These are phyloP conservation scores for Ethmia dodecea DNA, from an alignment of 2,888 invertebrate genomes.

Conservation along the genomic window DNA sequence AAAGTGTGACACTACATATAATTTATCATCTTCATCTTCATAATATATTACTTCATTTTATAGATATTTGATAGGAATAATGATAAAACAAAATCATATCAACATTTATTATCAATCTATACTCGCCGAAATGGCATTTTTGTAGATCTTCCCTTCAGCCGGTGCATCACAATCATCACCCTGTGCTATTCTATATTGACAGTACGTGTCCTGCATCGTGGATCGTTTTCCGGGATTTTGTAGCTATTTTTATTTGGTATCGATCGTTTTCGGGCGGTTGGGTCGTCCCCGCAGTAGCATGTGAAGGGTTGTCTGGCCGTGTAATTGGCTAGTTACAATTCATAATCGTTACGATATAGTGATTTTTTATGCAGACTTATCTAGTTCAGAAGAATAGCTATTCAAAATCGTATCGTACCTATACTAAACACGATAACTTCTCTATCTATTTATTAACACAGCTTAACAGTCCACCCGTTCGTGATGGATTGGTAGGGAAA, in stretches of 20 bases:
- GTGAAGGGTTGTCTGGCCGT: conserved; percentile 68
- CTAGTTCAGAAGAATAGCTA: too few relatives aligned
- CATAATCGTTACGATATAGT: conserved; percentile 54
- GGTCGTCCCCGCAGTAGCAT: conserved; percentile 34
- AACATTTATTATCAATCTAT: conserved; percentile 62
- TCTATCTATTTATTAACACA: too few relatives aligned
- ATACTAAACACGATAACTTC: too few relatives aligned
- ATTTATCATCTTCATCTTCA: too few relatives aligned
- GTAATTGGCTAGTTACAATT: conserved; percentile 74
- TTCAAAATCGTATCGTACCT: too few relatives aligned
- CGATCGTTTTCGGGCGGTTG: conserved; percentile 43
- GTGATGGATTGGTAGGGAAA: too few relatives aligned
- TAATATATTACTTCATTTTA: too few relatives aligned
- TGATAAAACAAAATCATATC: too few relatives aligned
- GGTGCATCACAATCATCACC: conserved; percentile 73
- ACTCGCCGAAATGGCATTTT: conserved; percentile 46
- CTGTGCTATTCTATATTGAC: conserved; percentile 68
- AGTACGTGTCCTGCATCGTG: conserved; percentile 65
- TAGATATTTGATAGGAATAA: too few relatives aligned
- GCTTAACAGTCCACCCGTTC: too few relatives aligned
- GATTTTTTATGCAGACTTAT: conserved; percentile 35
- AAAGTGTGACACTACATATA: too few relatives aligned
- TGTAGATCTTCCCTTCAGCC: conserved; percentile 41
- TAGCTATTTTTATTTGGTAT: conserved; percentile 69
- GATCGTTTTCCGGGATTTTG: conserved; percentile 64